Conservation (phyloP, 2,113 vertebrate genomes). For the Nothobranchius furzeri region DNA sequence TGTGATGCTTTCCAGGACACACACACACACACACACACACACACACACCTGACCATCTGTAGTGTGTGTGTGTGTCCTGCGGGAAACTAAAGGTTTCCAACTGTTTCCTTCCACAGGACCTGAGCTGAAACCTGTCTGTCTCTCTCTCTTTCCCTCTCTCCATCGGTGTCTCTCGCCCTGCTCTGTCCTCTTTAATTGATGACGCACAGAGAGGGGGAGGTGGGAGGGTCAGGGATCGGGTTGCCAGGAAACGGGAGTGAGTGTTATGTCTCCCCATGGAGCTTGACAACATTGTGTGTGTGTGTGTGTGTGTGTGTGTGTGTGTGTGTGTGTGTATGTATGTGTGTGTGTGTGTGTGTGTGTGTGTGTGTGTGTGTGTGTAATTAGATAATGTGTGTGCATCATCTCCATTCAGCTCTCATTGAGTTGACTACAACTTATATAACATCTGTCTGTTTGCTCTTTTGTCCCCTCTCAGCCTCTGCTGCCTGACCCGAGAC, state of each 20-base stretch:
- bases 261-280: slow-evolving; percentile 41
- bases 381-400: slow-evolving; percentile 63
- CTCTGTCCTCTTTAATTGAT: slow-evolving; percentile 53
- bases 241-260: slow-evolving; percentile 52
- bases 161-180: slow-evolving; percentile 5
- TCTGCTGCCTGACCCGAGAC: slow-evolving; percentile 7
- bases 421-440: slow-evolving; percentile 53
- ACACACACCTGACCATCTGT: no score
- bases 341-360: slow-evolving; percentile 35
- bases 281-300: slow-evolving; percentile 42
- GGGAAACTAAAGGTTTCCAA: slow-evolving; percentile 56
- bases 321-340: slow-evolving; percentile 33
- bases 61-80: slow-evolving; percentile 6
- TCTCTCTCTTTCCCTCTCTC: background rate
- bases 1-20: no score
- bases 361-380: slow-evolving; percentile 37
- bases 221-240: slow-evolving; percentile 24
- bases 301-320: slow-evolving; percentile 32
- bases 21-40: no score
- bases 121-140: background rate
- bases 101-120: slow-evolving; percentile 44
- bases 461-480: slow-evolving; percentile 32
- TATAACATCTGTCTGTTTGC: slow-evolving; percentile 39
- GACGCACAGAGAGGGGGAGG: slow-evolving; percentile 51
- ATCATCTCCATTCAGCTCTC: slow-evolving; percentile 58